Evolutionary conservation across 2,888 invertebrate genomes (phyloP), one percentile per base, ranked within the genome.

Genomic region (Branchellion lobata): DNA sequence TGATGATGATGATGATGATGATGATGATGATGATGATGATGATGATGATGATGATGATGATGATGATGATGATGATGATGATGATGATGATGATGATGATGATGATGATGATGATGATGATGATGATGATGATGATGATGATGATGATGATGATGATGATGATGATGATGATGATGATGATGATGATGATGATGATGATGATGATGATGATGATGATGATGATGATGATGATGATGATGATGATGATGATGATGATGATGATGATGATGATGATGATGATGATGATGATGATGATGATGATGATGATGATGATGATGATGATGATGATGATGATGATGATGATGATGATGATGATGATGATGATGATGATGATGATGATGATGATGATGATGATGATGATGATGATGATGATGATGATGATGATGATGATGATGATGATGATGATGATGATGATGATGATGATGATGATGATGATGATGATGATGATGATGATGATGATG

Each of bases 31-130:
- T 65, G 65, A 65, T 65, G 65, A 78, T 3, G 65, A 33, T 21
- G 65, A 71, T 71, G 71, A 36, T 72, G 34, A 31, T 65, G n/a
- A 21, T 65, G 29, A 65, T 65, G 65, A 65, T 65, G 65, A 78
- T 3, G 65, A 33, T 21, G 65, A 71, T 71, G 71, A 36, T 72
- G 34, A 31, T 65, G n/a, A 21, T 65, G 29, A 65, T 65, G 65
- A 65, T 65, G 65, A 78, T 3, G 65, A 33, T 21, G 65, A 71
- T 71, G 71, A 36, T 72, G 34, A 31, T 65, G n/a, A 21, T 65
- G 29, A 65, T 65, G 65, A 65, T 65, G 65, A 78, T 3, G 65
- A 33, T 21, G 65, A 71, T 71, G 71, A 36, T 72, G 34, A 31
- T 65, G n/a, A 21, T 65, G 29, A 65, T 65, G 65, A 65, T 65